Evolutionary conservation across 1,140 invertebrate species (phyloP), one percentile per base, ranked within the genome.

Genomic region (Neotoxoptera formosana): DNA sequence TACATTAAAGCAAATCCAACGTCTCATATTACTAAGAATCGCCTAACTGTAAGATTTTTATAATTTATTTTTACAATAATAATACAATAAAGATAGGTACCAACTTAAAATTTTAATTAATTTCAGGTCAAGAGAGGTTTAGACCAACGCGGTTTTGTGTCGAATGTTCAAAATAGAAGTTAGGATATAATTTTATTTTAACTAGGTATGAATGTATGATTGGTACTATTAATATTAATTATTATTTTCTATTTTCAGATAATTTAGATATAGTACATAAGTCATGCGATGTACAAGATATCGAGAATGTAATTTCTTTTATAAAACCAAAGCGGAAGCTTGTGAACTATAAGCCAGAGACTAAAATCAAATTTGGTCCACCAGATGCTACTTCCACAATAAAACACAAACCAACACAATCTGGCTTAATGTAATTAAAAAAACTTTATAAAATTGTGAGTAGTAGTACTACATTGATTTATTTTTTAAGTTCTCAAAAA

Each of bases 1-100:
- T 92, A 92, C 4, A 92, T 36, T 34, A 83, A 9, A 83, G 76
- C 76, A 47, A 76, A 92, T 92, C 90, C 90, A 92, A 20, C 45
- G 47, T 36, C 60, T 51, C 47, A 92, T 51, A 56, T 92, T 30
- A 51, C 76, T 34, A 92, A 92, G 11, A 48, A 81, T 34, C 67
- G 90, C 36, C 21, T 92, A 48, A 83, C 76, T 36, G 90, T 92
- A 92, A 92, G 67, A 1, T 83, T 92, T 81, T 47, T 48, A 14
- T 25, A 25, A 84, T 41, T 34, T 83, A 83, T 41, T 21, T 83
- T 36, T 41, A 23, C 8, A 17, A 86, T 41, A 86, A 25, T 30
- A 41, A 53, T 53, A 53, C 21, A n/a, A 17, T n/a, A n/a, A 67
- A 67, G 17, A 41, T 87, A 67, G 17, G 23, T 87, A 87, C 20